These are phyloP conservation scores for Mantis religiosa DNA, from an alignment of 2,888 invertebrate genomes.

Conservation along the genomic window DNA sequence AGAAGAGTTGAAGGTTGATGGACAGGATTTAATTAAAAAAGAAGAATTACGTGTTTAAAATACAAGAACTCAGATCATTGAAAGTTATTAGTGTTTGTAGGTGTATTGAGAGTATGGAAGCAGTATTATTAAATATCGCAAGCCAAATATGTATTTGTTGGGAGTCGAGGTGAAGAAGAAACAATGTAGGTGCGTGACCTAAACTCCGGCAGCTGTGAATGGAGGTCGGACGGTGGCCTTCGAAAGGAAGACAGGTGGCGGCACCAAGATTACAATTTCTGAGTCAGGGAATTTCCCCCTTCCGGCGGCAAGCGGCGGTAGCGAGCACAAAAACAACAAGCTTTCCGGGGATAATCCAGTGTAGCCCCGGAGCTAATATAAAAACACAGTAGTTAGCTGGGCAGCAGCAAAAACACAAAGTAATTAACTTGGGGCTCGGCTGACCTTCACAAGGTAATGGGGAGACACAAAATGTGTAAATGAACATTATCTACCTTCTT, in stretches of 20 bases:
- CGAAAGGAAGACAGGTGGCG: neutral
- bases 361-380: neutral
- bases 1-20: too few relatives aligned
- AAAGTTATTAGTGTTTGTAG: too few relatives aligned
- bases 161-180: too few relatives aligned
- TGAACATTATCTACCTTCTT: too few relatives aligned
- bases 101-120: too few relatives aligned
- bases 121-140: too few relatives aligned
- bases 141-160: too few relatives aligned
- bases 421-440: neutral
- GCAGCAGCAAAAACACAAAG: neutral
- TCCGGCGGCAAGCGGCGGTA: neutral
- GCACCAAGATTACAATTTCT: neutral
- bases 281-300: neutral
- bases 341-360: neutral
- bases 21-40: too few relatives aligned
- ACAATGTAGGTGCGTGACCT: neutral
- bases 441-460: too few relatives aligned
- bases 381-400: neutral
- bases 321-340: neutral
- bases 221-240: neutral
- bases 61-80: too few relatives aligned
- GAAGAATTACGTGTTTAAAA: too few relatives aligned
- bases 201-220: neutral
- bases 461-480: rapidly evolving